Base-by-base conservation (phyloP, 2,888 invertebrate species). In the Antheraea assamensis region DNA sequence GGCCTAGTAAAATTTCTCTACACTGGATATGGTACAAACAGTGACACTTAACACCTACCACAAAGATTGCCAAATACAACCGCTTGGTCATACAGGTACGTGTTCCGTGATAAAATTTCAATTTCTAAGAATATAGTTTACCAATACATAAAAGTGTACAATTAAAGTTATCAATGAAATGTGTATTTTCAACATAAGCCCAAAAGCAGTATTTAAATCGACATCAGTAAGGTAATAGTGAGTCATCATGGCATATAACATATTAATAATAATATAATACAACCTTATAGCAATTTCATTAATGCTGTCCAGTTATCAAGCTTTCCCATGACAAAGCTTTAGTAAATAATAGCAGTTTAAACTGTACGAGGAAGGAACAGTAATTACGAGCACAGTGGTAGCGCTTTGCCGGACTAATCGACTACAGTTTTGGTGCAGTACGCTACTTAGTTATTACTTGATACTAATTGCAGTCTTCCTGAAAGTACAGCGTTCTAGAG, bases 281-380 rank as follows among this genome's bases (percentile, higher is more conserved):
- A n/a, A n/a, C n/a, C n/a, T 2, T 35, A 3, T 10, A 7, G 4
- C 3, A 3, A 68, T 10, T 35, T 68, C n/a, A 68, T 68, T 35
- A 68, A 13, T 35, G 13, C 21, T 7, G 21, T 35, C 35, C 21
- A 68, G 68, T 68, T n/a, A 35, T 68, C 19, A n/a, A 21, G 68
- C 35, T 68, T 35, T 30, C 68, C 17, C 17, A n/a, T n/a, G 68
- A 68, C 68, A 68, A 68, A 35, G 68, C 68, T 68, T 68, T 21
- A 8, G 35, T n/a, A 68, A 68, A 68, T 68, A 68, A 68, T 35
- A 68, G 68, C 68, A 68, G 68, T 35, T 68, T 68, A 68, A 68
- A 35, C 35, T 68, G 35, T 35, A 68, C 68, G 35, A 68, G 68
- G 68, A 35, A 68, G 68, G 35, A 68, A 68, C 35, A 35, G 35